Evolutionary conservation across 2,888 invertebrate genomes (phyloP).

Genomic region (Thysanoteuthis rhombus): DNA sequence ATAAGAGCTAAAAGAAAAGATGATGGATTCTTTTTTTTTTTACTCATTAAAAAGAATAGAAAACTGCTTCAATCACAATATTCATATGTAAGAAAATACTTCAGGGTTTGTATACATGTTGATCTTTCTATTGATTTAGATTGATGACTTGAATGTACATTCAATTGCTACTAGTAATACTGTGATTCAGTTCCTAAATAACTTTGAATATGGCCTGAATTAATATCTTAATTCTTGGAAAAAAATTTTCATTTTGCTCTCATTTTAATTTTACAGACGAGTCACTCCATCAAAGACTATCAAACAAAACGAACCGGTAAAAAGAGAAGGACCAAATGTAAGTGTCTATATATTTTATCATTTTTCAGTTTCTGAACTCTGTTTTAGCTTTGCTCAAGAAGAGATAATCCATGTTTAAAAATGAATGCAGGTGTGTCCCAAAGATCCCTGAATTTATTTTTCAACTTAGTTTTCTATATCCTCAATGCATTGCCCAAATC

Average conservation of each 20-base stretch:
- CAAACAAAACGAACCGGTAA: constrained; percentile 56
- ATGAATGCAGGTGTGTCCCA: too few species aligned
- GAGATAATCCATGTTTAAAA: not conserved
- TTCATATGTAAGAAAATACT: not conserved
- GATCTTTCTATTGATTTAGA: not conserved
- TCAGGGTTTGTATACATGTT: not conserved
- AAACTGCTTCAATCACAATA: not conserved
- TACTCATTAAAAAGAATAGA: too few species aligned
- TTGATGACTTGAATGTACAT: not conserved
- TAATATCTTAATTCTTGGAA: not conserved
- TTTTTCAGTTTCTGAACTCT: not conserved
- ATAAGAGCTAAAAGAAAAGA: too few species aligned
- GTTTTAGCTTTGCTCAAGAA: not conserved
- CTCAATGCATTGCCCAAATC: too few species aligned
- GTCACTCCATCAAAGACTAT: constrained; percentile 62
- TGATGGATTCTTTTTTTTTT: too few species aligned
- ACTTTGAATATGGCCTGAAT: not conserved
- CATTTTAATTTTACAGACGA: constrained; percentile 46
- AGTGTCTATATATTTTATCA: constrained; percentile 30
- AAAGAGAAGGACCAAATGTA: constrained; percentile 67
- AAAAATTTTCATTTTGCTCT: not conserved
- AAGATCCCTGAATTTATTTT: too few species aligned
- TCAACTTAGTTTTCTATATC: too few species aligned
- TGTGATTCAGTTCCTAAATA: not conserved
- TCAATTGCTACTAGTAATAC: not conserved